These are phyloP conservation scores for Nesogale talazaci DNA, from an alignment of 2,113 vertebrate genomes.

Conservation along the genomic window DNA sequence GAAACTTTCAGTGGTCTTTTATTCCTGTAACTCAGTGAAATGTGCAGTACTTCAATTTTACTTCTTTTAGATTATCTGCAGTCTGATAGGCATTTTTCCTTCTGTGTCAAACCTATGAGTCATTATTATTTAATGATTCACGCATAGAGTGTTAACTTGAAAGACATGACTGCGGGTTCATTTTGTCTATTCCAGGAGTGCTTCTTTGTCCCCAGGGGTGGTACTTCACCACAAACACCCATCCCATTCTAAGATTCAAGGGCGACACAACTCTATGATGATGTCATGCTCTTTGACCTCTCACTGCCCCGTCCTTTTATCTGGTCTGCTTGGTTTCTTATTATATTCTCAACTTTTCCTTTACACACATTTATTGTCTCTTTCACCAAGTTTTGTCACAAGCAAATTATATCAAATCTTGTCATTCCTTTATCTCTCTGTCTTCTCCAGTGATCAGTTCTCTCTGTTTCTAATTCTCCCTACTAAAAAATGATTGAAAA, in stretches of 20 bases:
- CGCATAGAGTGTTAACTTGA: neutral
- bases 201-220: neutral
- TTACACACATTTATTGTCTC: neutral
- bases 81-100: neutral
- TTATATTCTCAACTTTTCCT: neutral
- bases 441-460: neutral
- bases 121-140: slow-evolving; percentile 39
- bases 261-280: neutral
- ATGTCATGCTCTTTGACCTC: neutral
- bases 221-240: neutral
- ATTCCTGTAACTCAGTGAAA: slow-evolving; percentile 18
- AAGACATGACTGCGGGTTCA: neutral
- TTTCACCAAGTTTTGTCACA: neutral
- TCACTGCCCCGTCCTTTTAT: neutral
- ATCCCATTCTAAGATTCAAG: neutral
- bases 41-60: neutral
- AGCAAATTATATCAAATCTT: neutral
- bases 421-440: neutral
- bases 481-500: neutral
- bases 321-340: neutral
- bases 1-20: no score
- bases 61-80: neutral
- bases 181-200: slow-evolving; percentile 5
- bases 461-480: neutral
- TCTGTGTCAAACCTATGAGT: neutral